These are phyloP conservation scores for Takifugu rubripes DNA, from an alignment of 2,797 vertebrate genomes.

Conservation along the genomic window DNA sequence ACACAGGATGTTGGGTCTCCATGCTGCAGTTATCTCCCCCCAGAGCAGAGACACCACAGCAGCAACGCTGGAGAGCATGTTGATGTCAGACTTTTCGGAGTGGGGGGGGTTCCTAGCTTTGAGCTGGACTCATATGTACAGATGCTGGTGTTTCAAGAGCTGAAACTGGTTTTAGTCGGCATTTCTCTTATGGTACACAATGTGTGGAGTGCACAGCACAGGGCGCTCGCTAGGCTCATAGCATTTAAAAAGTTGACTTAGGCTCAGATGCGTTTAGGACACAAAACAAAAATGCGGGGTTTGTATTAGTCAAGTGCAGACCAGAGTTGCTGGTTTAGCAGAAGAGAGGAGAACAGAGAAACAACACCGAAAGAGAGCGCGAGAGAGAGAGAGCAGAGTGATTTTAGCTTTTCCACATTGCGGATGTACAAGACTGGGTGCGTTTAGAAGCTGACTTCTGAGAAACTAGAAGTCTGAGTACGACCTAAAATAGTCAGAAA, in stretches of 20 bases:
- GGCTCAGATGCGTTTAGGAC: conserved; percentile 56
- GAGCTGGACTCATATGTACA: conserved; percentile 91
- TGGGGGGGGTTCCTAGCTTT: conserved; percentile 47
- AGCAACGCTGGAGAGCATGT: conserved; percentile 54
- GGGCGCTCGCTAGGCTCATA: conserved; percentile 52
- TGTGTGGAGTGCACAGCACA: conserved; percentile 64
- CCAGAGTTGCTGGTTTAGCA: conserved; percentile 65
- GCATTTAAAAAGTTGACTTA: conserved; percentile 49
- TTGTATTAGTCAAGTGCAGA: conserved; percentile 51
- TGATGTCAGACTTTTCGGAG: conserved; percentile 48
- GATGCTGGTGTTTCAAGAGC: conserved; percentile 91
- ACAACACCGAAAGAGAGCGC: conserved; percentile 42
- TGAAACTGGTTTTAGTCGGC: conserved; percentile 59
- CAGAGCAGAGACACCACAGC: conserved; percentile 61
- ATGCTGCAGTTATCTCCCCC: conserved; percentile 56
- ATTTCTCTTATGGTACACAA: conserved; percentile 65
- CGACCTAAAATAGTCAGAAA: conserved; percentile 44
- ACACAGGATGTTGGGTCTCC: conserved; percentile 72
- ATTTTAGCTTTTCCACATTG: conserved; percentile 58
- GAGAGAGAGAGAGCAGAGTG: conserved; percentile 41
- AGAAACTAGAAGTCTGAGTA: conserved; percentile 45
- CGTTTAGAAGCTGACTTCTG: conserved; percentile 51
- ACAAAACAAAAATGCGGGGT: conserved; percentile 70
- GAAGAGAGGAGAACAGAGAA: conserved; percentile 47
- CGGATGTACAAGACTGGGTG: conserved; percentile 56